phyloP scores from a whole-genome alignment of 2,113 vertebrate genomes.

The Dryoscopus gambensis region DNA sequence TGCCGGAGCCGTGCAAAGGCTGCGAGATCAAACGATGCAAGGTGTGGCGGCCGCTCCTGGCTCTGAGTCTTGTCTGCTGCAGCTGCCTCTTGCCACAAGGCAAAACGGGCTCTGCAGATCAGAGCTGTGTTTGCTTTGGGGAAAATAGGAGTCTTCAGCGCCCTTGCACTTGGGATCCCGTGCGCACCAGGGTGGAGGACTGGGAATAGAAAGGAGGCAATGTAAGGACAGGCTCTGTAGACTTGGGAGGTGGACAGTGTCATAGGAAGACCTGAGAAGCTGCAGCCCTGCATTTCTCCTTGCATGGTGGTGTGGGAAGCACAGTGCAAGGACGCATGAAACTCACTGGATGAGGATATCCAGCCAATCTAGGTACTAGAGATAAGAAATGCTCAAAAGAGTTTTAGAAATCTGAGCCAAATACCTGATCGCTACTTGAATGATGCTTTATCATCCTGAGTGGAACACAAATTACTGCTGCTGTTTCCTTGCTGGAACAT shows the following conservation, averaged over 20 bases:
- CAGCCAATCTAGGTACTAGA: neutral
- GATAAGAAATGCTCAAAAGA: neutral
- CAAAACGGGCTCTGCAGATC: neutral
- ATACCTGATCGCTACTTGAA: neutral
- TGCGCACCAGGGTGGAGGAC: rapidly evolving
- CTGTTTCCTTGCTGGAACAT: neutral
- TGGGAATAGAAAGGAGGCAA: neutral
- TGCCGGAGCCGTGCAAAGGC: neutral
- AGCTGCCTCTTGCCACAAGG: neutral
- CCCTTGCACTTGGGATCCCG: neutral
- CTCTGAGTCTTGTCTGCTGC: neutral
- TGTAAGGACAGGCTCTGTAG: rapidly evolving
- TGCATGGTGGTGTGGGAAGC: rapidly evolving
- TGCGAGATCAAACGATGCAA: neutral
- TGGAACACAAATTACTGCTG: neutral
- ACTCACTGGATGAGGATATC: neutral
- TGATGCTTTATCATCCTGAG: neutral
- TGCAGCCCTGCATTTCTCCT: neutral
- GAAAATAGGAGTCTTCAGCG: neutral
- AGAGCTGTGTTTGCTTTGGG: neutral
- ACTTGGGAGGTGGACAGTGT: rapidly evolving
- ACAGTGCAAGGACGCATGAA: neutral
- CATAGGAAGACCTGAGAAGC: neutral
- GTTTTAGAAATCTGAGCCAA: neutral
- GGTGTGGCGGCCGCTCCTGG: neutral